Conservation (phyloP, 2,888 invertebrate species). For the Dasypogon diadema region DNA sequence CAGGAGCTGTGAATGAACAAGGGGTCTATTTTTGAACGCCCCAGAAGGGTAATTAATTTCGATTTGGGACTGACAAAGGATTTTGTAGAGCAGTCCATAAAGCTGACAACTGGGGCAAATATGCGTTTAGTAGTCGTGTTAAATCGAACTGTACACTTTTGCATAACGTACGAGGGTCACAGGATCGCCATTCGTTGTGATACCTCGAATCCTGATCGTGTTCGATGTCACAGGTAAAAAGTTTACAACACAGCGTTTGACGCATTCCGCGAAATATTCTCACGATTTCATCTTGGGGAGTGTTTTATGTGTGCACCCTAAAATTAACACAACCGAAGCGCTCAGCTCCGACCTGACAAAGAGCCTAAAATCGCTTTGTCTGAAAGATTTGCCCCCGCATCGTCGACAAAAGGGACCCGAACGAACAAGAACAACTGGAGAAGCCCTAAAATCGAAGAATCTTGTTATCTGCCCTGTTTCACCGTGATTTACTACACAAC, state of each 20-base stretch:
- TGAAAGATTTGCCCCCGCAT: background rate
- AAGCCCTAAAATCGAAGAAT: slow-evolving; percentile 54
- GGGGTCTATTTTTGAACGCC: slow-evolving; percentile 9
- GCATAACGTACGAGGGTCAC: background rate
- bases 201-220: slow-evolving; percentile 49
- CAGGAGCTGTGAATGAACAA: slow-evolving; percentile 33
- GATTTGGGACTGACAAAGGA: background rate
- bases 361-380: slow-evolving; percentile 24
- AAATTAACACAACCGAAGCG: slow-evolving; percentile 27
- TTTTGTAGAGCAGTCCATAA: too few species aligned
- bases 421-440: slow-evolving; percentile 35
- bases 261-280: slow-evolving; percentile 54
- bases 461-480: slow-evolving; percentile 57
- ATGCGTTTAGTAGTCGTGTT: background rate
- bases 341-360: slow-evolving; percentile 44
- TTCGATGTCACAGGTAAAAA: slow-evolving; percentile 42
- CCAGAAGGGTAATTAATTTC: slow-evolving; percentile 12
- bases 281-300: slow-evolving; percentile 44
- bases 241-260: slow-evolving; percentile 42
- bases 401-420: slow-evolving; percentile 1
- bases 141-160: background rate
- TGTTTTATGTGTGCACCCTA: background rate
- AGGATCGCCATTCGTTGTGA: slow-evolving; percentile 37
- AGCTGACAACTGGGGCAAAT: too few species aligned
- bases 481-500: slow-evolving; percentile 56